phyloP scores from a whole-genome alignment of 2,888 invertebrate species.

The Andrena marginata region DNA sequence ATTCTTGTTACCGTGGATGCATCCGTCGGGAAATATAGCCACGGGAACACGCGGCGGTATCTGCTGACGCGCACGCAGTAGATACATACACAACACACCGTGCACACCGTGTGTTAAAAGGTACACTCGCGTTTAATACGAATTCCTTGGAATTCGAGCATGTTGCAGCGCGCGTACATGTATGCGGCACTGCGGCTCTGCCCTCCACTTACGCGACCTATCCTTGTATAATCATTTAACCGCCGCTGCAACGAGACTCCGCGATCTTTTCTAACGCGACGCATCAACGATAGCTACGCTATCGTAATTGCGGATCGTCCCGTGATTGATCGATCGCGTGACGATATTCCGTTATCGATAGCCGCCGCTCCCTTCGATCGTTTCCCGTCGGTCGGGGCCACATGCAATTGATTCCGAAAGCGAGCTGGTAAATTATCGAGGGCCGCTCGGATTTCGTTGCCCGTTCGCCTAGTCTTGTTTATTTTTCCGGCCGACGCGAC shows the following conservation, averaged over 20 bases:
- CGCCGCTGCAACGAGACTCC: background rate
- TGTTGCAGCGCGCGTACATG: slow-evolving; percentile 1
- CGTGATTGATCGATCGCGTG: background rate
- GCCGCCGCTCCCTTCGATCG: background rate
- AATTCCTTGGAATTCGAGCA: slow-evolving; percentile 26
- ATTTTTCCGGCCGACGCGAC: background rate
- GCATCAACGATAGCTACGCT: background rate
- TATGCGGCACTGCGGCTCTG: slow-evolving; percentile 40
- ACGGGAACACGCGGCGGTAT: slow-evolving; percentile 1
- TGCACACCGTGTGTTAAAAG: slow-evolving; percentile 15
- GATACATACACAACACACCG: background rate
- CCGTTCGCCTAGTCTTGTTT: background rate
- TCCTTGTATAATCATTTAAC: slow-evolving; percentile 23
- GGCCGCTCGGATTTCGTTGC: background rate
- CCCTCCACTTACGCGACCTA: background rate
- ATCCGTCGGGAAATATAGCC: slow-evolving; percentile 58
- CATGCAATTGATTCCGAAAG: background rate
- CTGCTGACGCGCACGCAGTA: slow-evolving; percentile 11
- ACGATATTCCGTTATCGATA: background rate
- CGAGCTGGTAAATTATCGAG: background rate
- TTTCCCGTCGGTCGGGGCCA: too few relatives aligned
- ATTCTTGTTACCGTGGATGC: slow-evolving; percentile 41
- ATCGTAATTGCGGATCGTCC: too few relatives aligned
- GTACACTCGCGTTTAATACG: slow-evolving; percentile 34
- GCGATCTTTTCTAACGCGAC: background rate